A percentile compares a stretch with the other conserved stretches of the same genome.
phyloP scores from a whole-genome alignment of 64 coral and sea anemone species.

The Montipora sp. region DNA sequence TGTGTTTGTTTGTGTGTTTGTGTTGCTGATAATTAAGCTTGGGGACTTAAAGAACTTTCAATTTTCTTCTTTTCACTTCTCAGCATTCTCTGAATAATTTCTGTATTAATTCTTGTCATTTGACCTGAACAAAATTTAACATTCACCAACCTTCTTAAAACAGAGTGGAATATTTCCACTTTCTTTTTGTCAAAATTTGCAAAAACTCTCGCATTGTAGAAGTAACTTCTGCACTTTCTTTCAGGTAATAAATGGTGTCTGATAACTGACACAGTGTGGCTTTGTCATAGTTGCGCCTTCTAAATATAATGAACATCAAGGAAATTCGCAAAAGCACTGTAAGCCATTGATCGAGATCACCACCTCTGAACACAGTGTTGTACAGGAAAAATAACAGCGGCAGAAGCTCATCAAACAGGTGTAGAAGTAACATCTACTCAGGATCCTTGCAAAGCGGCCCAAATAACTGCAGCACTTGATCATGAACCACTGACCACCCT shows the following conservation, averaged over 20 bases:
- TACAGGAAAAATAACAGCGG: background rate
- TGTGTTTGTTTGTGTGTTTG: too few species aligned
- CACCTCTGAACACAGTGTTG: constrained; percentile 13
- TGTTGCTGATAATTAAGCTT: too few species aligned
- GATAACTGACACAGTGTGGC: background rate
- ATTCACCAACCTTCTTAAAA: constrained; percentile 60
- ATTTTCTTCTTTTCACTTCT: too few species aligned
- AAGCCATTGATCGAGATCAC: constrained; percentile 1
- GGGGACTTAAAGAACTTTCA: too few species aligned
- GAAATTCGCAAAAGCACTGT: background rate
- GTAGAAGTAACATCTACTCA: background rate
- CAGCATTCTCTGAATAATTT: too few species aligned
- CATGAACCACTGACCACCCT: constrained; percentile 5
- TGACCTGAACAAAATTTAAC: background rate
- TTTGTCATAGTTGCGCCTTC: too few species aligned
- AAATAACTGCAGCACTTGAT: constrained; percentile 19
- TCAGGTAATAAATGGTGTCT: constrained; percentile 51
- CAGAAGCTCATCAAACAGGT: background rate
- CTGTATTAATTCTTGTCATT: too few species aligned
- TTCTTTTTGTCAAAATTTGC: constrained; percentile 61
- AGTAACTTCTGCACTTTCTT: background rate
- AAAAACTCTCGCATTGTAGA: background rate
- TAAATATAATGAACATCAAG: too few species aligned
- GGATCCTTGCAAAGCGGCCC: constrained; percentile 7
- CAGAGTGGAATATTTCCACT: constrained; percentile 84